Evolutionary conservation across 2,797 vertebrate genomes (phyloP), one percentile per base, ranked within the genome.

Genomic region (Hipposideros larvatus): DNA sequence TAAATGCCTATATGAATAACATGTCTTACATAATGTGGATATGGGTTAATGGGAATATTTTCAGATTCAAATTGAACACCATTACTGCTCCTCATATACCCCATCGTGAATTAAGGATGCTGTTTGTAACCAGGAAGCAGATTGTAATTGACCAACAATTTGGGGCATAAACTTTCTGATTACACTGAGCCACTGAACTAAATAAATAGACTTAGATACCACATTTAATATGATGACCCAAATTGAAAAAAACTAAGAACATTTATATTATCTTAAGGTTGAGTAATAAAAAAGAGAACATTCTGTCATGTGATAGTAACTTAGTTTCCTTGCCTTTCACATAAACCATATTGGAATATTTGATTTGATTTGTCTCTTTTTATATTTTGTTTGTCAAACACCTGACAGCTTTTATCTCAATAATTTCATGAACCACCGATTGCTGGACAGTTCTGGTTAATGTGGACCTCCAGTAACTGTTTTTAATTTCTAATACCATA

Each of bases 341-440:
- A 31, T 61, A 92, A 26, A 46, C 46, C 51, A 61, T 66, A 59
- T 15, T 78, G 21, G 5, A 87, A 34, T 95, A 21, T 65, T 90
- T 71, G 34, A 24, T 73, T 16, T 83, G 31, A 53, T 48, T 65
- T 86, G 87, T 85, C 14, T 82, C 63, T 87, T 91, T 86, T 59
- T 28, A 48, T 83, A 37, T 11, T 71, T 93, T 87, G 16, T 87
- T 75, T 96, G 46, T 94, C 59, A 89, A 11, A 82, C 78, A 91
- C 84, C 61, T 53, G 63, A 92, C 63, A 87, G 57, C 14, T 84
- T 61, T 82, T 83, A 73, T 71, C 75, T 96, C 78, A 77, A 0
- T 95, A 68, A 31, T 88, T 94, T 84, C 87, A 65, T 90, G 65
- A 97, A 78, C 79, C 71, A 87, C 86, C 59, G 90, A 90, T 90